Conservation (phyloP, 2,113 vertebrate species). For the Panthera tigris region DNA sequence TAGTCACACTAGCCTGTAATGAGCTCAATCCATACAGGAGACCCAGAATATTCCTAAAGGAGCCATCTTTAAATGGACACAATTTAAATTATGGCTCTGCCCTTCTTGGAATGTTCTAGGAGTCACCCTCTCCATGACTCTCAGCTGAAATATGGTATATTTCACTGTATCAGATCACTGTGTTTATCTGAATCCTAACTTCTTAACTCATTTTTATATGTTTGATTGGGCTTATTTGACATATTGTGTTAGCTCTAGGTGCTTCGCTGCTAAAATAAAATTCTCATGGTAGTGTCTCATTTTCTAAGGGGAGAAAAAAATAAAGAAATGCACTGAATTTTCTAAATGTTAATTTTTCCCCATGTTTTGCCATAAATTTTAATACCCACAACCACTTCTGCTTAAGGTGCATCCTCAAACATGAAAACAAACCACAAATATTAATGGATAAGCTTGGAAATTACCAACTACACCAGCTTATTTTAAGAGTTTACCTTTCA, state of each 20-base stretch:
- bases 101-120: background rate
- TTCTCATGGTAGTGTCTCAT: background rate
- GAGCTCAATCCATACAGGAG: background rate
- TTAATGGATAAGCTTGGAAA: background rate
- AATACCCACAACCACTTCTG: background rate
- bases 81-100: background rate
- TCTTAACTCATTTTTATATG: background rate
- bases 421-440: background rate
- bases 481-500: background rate
- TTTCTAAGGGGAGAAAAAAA: background rate
- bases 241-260: background rate
- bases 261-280: conserved; percentile 1
- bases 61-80: background rate
- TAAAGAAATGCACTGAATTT: background rate
- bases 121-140: background rate
- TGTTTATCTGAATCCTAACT: background rate
- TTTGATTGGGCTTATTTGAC: background rate
- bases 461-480: background rate
- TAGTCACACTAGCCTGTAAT: background rate
- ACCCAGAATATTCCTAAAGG: background rate
- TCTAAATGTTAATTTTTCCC: conserved; percentile 2
- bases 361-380: background rate
- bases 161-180: background rate
- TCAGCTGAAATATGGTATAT: background rate
- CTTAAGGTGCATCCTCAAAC: background rate